These are phyloP conservation scores for Luperina testacea DNA, from an alignment of 2,888 invertebrate species.

Conservation along the genomic window DNA sequence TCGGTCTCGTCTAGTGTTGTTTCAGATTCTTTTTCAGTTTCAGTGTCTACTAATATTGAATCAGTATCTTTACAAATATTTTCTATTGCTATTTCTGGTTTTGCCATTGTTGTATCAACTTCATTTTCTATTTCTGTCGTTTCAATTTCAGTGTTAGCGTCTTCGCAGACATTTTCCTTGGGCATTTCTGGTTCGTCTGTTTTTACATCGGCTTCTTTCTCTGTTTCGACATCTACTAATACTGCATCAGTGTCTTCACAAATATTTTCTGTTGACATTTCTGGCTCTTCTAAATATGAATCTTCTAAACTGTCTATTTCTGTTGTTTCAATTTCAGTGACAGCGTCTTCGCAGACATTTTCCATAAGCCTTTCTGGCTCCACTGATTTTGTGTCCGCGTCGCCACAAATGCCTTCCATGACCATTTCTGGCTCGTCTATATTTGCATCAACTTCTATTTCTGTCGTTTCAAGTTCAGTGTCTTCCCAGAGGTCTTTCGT, in stretches of 20 bases:
- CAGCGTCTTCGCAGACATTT: neutral
- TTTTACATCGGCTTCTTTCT: neutral
- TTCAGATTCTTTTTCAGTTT: neutral
- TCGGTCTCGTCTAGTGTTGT: neutral
- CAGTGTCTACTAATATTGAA: neutral
- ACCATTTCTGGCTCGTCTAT: neutral
- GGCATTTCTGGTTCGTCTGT: neutral
- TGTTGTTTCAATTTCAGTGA: neutral
- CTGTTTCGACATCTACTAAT: neutral
- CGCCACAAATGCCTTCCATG: neutral
- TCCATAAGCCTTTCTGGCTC: neutral
- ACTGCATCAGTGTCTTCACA: neutral
- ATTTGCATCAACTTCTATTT: neutral
- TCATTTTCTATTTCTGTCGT: conserved; percentile 6
- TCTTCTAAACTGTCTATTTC: neutral
- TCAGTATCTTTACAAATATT: neutral
- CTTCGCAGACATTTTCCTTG: neutral
- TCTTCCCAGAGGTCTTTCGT: neutral
- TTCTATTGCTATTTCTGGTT: neutral
- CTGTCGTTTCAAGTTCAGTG: neutral
- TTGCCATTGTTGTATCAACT: neutral
- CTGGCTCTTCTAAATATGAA: neutral
- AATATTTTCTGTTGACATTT: neutral
- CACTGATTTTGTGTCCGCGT: neutral
- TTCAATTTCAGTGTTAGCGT: neutral